phyloP scores from a whole-genome alignment of 2,113 vertebrate species.

The Pithys albifrons region DNA sequence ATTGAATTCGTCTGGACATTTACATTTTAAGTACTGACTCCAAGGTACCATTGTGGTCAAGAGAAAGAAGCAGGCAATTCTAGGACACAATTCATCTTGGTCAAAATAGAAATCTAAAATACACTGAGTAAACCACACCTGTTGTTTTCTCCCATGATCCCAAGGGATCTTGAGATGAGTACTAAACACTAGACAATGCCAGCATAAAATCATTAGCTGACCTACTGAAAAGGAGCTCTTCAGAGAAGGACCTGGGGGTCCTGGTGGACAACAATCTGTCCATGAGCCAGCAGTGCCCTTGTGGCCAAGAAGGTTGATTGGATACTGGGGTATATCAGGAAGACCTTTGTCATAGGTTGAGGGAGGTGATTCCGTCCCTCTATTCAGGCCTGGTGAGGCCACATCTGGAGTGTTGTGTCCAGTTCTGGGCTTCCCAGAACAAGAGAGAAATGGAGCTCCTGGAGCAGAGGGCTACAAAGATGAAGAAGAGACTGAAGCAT shows the following conservation, averaged over 20 bases:
- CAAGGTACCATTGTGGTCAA: background rate
- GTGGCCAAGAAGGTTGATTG: background rate
- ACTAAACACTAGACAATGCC: background rate
- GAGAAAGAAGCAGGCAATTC: background rate
- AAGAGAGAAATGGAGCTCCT: background rate
- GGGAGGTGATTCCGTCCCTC: background rate
- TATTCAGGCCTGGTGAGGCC: background rate
- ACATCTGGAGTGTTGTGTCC: background rate
- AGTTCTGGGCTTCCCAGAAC: too few relatives aligned
- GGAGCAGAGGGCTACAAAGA: background rate
- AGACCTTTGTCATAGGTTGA: accelerated
- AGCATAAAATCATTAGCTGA: background rate
- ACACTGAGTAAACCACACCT: background rate
- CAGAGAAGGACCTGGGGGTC: too few relatives aligned
- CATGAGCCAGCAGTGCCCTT: background rate
- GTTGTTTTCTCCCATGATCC: background rate
- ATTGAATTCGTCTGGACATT: background rate
- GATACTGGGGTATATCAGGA: too few relatives aligned
- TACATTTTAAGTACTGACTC: background rate
- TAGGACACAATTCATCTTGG: background rate
- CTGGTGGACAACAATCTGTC: background rate
- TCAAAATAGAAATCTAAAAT: background rate
- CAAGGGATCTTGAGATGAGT: background rate
- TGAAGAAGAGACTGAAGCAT: background rate
- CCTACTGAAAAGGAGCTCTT: background rate